Conservation (phyloP, 2,888 invertebrate species). For the Euplagia quadripunctaria region DNA sequence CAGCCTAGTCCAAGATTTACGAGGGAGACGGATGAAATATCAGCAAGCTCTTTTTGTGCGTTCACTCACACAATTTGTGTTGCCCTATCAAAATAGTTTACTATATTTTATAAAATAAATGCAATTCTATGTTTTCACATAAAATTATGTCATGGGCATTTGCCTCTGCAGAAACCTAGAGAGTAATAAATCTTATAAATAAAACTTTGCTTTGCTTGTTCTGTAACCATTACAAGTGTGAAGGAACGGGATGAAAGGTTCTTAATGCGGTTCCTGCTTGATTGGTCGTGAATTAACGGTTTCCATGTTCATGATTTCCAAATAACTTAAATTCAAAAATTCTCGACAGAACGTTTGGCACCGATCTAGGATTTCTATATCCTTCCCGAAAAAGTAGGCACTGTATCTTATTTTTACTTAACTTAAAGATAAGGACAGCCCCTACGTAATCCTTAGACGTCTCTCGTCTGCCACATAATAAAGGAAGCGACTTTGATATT, state of each 20-base stretch:
- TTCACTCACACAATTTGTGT: slow-evolving; percentile 64
- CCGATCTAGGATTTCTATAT: too few relatives aligned
- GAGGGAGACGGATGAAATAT: slow-evolving; percentile 81
- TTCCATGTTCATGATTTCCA: neutral
- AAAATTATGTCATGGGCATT: too few relatives aligned
- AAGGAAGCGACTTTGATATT: too few relatives aligned
- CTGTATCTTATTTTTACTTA: too few relatives aligned
- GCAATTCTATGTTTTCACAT: neutral
- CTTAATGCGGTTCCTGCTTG: too few relatives aligned
- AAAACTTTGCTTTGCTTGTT: neutral
- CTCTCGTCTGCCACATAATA: too few relatives aligned
- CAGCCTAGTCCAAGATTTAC: slow-evolving; percentile 80
- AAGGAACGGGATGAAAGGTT: too few relatives aligned
- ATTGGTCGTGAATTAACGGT: neutral
- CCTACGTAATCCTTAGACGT: too few relatives aligned
- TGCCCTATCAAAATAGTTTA: slow-evolving; percentile 39
- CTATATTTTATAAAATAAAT: neutral
- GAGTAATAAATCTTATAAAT: too few relatives aligned
- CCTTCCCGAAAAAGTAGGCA: too few relatives aligned
- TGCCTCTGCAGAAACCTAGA: neutral
- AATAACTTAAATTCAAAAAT: neutral
- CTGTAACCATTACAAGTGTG: neutral
- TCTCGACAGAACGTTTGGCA: neutral
- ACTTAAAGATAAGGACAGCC: too few relatives aligned
- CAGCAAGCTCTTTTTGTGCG: slow-evolving; percentile 71